Evolutionary conservation across 2,797 vertebrate species (phyloP), one percentile per base, ranked within the genome.

Genomic region (Orientallactaga sibirica): DNA sequence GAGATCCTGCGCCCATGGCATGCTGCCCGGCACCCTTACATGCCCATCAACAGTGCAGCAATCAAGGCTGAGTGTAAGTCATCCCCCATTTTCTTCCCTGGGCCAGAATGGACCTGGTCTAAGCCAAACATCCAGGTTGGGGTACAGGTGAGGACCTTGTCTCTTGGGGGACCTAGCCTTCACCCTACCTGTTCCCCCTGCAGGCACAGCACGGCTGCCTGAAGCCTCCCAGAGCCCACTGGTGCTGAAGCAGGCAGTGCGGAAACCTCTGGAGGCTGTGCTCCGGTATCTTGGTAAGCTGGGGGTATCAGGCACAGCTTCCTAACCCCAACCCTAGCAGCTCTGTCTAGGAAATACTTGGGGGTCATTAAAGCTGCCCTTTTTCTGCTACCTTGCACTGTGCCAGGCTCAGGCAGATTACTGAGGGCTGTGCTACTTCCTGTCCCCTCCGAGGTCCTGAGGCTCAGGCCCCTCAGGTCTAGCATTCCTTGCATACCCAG

Each of bases 51-150:
- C 98, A 99, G 99, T 0, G 99, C 99, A 19, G 99, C 99, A 97
- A 99, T 99, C 98, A 99, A 99, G 98, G 99, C 99, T 22, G 99
- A 99, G 97, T 99, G 99, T 99, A 97, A 99, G 99, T 96, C n/a
- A 41, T 9, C n/a, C 43, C 25, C 19, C 7, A 18, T 27, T 48
- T 5, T 29, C 64, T 16, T 41, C n/a, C 25, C n/a, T n/a, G 70
- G 41, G 20, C 84, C 7, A 14, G 33, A 6, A 5, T 25, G 5
- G n/a, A 19, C 66, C 16, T 3, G 10, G n/a, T 48, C 19, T 61
- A 27, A 7, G 7, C 33, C 6, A 70, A 33, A 10, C 37, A 5
- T 19, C 62, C 41, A 15, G 52, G 22, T 2, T 20, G 9, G 33
- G 58, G 73, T 16, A 3, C 5, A 14, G 48, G 68, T 7, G 14